Conservation (phyloP, 2,797 vertebrate species). For the Centroberyx gerrardi region DNA sequence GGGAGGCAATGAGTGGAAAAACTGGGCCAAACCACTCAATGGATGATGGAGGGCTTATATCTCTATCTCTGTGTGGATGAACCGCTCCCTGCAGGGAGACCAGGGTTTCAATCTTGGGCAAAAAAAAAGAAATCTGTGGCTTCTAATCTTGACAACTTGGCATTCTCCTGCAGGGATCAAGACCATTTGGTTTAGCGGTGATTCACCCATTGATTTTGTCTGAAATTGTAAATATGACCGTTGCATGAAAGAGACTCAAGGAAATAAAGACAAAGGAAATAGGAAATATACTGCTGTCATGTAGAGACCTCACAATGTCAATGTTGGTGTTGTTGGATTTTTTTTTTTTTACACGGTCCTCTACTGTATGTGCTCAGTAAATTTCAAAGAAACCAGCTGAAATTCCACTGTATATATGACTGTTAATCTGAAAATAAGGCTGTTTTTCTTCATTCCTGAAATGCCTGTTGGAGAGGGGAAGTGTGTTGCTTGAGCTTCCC, state of each 20-base stretch:
- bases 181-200: neutral
- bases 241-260: neutral
- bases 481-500: no score
- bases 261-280: neutral
- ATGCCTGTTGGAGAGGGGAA: no score
- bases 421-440: no score
- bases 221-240: neutral
- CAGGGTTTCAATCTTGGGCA: neutral
- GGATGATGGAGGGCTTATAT: conserved; percentile 38
- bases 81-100: neutral
- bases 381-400: no score
- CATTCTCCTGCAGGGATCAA: neutral
- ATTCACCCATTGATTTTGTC: neutral
- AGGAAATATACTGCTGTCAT: neutral
- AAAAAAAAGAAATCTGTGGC: neutral
- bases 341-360: no score
- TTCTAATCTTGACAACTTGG: conserved; percentile 2
- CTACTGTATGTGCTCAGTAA: no score
- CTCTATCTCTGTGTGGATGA: conserved; percentile 11
- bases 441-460: no score
- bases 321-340: no score
- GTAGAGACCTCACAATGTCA: no score
- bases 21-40: conserved; percentile 62
- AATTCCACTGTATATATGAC: no score
- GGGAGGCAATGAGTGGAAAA: conserved; percentile 59